Conservation (phyloP, 2,797 vertebrate species). For the Acipenser oxyrinchus region DNA sequence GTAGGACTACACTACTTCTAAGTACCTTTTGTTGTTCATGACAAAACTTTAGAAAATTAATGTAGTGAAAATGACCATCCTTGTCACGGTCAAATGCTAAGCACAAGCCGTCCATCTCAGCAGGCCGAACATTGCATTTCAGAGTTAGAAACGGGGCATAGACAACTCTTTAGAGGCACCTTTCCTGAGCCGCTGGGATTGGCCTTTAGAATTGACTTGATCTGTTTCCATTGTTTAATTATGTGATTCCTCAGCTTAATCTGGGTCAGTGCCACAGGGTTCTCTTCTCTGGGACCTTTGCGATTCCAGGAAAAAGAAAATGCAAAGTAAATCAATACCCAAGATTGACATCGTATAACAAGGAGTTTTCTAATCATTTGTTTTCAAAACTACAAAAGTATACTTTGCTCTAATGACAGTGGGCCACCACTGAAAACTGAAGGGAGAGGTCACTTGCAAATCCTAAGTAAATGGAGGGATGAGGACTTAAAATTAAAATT, state of each 20-base stretch:
- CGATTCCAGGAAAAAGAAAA: neutral
- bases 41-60: slow-evolving; percentile 25
- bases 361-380: too few relatives aligned
- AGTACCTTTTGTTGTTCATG: slow-evolving; percentile 7
- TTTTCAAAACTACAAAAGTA: too few relatives aligned
- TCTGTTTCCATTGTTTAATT: slow-evolving; percentile 23
- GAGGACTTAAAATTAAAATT: too few relatives aligned
- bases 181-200: slow-evolving; percentile 23
- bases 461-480: too few relatives aligned
- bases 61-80: slow-evolving; percentile 27
- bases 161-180: slow-evolving; percentile 21
- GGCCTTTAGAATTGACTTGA: slow-evolving; percentile 21
- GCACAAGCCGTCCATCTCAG: slow-evolving; percentile 23
- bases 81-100: slow-evolving; percentile 24
- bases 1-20: too few relatives aligned
- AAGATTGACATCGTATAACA: too few relatives aligned
- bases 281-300: slow-evolving; percentile 10
- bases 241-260: slow-evolving; percentile 16
- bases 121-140: slow-evolving; percentile 15
- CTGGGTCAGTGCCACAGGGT: slow-evolving; percentile 14
- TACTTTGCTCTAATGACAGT: too few relatives aligned
- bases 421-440: too few relatives aligned
- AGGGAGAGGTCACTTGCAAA: too few relatives aligned
- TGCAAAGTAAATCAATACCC: neutral
- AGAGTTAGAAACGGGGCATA: slow-evolving; percentile 20